Evolutionary conservation across 2,797 vertebrate species (phyloP).

Genomic region (Dicrostonyx torquatus): DNA sequence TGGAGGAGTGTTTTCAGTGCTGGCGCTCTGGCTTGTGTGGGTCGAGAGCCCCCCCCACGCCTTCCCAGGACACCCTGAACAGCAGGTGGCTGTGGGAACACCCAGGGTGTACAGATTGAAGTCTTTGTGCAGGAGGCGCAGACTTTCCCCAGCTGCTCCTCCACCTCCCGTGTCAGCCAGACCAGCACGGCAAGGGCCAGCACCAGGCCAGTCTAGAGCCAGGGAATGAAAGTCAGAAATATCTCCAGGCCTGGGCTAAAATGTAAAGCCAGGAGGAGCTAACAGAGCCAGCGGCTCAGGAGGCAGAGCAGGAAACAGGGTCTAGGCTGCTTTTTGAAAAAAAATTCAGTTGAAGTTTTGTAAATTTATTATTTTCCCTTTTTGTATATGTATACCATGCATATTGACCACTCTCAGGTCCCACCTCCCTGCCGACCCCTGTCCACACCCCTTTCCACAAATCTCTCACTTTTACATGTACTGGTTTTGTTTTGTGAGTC

Average conservation of each 20-base stretch:
- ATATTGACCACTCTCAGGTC: background rate
- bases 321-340: background rate
- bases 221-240: rapidly evolving
- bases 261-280: rapidly evolving
- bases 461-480: background rate
- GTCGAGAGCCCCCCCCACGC: rapidly evolving
- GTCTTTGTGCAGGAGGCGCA: background rate
- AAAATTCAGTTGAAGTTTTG: background rate
- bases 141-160: background rate
- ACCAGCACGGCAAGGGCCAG: rapidly evolving
- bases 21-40: background rate
- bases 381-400: background rate
- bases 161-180: background rate
- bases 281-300: background rate
- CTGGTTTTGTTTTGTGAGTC: background rate
- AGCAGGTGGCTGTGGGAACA: background rate
- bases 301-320: too few relatives aligned
- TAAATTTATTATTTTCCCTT: background rate
- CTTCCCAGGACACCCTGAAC: background rate
- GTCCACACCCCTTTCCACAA: background rate
- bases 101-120: background rate
- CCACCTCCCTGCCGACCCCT: background rate
- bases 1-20: rapidly evolving
- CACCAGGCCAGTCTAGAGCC: too few relatives aligned
- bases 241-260: too few relatives aligned